A percentile compares a stretch with the other conserved stretches of the same genome.
phyloP scores from a whole-genome alignment of 2,113 vertebrate species.

The Sciurus niger region DNA sequence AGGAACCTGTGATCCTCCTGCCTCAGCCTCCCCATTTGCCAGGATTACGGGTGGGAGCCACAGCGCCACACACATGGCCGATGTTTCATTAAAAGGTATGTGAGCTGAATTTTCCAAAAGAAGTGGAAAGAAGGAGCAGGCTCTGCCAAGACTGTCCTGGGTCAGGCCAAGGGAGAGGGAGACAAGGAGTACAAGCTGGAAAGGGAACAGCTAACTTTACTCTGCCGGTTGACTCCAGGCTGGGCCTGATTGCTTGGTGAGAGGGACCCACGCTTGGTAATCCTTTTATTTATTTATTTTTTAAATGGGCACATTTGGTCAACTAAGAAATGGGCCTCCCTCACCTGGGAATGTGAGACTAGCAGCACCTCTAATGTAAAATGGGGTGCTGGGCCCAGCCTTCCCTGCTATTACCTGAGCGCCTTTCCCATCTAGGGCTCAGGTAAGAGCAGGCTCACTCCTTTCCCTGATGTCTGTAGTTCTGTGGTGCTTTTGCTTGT shows the following conservation, averaged over 20 bases:
- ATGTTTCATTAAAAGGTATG: not conserved
- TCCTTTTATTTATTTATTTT: not conserved
- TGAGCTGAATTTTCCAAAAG: slow-evolving; percentile 26
- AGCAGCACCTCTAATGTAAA: not conserved
- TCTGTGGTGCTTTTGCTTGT: not conserved
- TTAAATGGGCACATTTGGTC: not conserved
- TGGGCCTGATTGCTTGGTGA: not conserved
- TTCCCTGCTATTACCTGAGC: not conserved
- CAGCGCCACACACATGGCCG: not conserved
- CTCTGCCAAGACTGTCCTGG: not conserved
- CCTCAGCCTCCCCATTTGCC: no score
- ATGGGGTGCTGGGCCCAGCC: not conserved
- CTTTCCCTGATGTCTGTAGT: not conserved
- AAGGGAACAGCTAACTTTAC: not conserved
- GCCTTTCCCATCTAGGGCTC: not conserved
- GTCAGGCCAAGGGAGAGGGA: not conserved
- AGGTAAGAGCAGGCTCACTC: slow-evolving; percentile 27
- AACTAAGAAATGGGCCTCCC: not conserved
- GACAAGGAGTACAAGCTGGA: not conserved
- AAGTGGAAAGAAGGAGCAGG: not conserved
- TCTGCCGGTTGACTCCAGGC: not conserved
- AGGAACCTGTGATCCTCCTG: no score
- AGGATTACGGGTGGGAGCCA: no score
- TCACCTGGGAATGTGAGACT: not conserved
- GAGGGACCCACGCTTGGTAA: not conserved